Evolutionary conservation across 2,888 invertebrate species (phyloP).

Genomic region (Schrankia costaestrigalis): DNA sequence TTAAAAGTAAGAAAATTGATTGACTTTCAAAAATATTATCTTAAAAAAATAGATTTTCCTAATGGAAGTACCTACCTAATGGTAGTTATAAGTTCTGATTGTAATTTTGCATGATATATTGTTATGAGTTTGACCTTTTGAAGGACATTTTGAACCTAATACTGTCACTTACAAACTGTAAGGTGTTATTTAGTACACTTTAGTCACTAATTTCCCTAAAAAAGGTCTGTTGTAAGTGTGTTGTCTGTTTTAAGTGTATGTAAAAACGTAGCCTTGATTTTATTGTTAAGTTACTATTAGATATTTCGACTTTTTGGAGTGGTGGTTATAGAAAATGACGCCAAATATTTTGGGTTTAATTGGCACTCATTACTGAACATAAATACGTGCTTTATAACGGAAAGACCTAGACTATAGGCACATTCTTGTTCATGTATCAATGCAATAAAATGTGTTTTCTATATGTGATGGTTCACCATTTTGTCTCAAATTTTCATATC

Average conservation of each 20-base stretch:
- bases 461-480: too few relatives aligned
- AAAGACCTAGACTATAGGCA: too few relatives aligned
- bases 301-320: too few relatives aligned
- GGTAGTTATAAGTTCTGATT: conserved; percentile 9
- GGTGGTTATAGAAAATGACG: too few relatives aligned
- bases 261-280: too few relatives aligned
- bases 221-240: background rate
- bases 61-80: conserved; percentile 2
- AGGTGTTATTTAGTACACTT: conserved; percentile 7
- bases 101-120: conserved; percentile 11
- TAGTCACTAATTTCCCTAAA: background rate
- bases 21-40: background rate
- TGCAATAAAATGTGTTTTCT: too few relatives aligned
- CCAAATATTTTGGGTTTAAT: too few relatives aligned
- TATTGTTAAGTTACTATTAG: too few relatives aligned
- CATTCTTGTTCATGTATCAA: too few relatives aligned
- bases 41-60: background rate
- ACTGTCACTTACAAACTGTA: conserved; percentile 6
- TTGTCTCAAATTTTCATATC: too few relatives aligned
- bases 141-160: conserved; percentile 5
- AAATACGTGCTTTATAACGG: too few relatives aligned
- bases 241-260: background rate
- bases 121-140: conserved; percentile 8
- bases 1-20: conserved; percentile 4
- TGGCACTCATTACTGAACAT: too few relatives aligned